A percentile compares a stretch with the other conserved stretches of the same genome.
These are phyloP conservation scores for Oryzias javanicus DNA, from an alignment of 2,113 vertebrate genomes.

Conservation along the genomic window DNA sequence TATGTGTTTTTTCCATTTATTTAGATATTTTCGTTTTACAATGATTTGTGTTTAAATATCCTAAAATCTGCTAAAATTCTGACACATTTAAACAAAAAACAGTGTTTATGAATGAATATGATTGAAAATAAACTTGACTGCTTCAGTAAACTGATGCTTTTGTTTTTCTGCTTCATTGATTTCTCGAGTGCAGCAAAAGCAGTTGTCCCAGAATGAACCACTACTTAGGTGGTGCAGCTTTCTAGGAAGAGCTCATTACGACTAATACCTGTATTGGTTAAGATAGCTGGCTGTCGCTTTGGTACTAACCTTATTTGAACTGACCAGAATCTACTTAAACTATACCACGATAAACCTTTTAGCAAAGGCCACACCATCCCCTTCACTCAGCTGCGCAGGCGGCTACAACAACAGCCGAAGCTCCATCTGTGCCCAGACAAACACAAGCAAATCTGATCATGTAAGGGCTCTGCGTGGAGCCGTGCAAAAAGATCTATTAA, in stretches of 20 bases:
- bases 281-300: not conserved
- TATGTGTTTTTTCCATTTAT: no score
- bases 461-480: not conserved
- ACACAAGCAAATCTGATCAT: not conserved
- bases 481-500: no score
- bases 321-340: conserved; percentile 40
- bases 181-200: not conserved
- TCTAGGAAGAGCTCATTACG: conserved; percentile 30
- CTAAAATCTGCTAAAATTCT: no score
- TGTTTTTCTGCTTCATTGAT: not conserved
- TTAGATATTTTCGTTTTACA: no score
- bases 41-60: no score
- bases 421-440: not conserved
- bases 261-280: conserved; percentile 20
- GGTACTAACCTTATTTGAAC: conserved; percentile 15
- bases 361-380: not conserved
- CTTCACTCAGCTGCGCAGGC: conserved; percentile 11
- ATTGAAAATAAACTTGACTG: no score
- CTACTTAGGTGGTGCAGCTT: conserved; percentile 6
- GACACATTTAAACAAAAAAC: no score
- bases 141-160: not conserved
- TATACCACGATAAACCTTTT: conserved; percentile 20
- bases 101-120: no score
- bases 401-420: not conserved
- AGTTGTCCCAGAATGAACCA: not conserved